These are phyloP conservation scores for Gavia stellata DNA, from an alignment of 2,113 vertebrate genomes.

Conservation along the genomic window DNA sequence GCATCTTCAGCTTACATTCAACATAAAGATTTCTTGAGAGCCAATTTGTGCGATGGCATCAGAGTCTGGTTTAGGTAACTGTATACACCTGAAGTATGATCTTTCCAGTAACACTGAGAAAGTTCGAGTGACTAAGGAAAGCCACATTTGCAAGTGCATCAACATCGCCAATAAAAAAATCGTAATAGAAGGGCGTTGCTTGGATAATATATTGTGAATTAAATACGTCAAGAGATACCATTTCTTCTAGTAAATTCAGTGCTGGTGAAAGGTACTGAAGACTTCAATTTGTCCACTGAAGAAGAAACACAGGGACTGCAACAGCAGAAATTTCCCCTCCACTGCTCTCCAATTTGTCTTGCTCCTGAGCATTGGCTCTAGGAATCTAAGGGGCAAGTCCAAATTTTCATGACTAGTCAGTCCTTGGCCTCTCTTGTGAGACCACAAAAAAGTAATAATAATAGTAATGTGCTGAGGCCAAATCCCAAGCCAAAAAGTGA, in stretches of 20 bases:
- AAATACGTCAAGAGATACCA: neutral
- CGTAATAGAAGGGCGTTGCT: neutral
- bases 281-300: neutral
- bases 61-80: neutral
- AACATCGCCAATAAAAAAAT: neutral
- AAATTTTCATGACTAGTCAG: neutral
- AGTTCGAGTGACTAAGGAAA: neutral
- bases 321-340: neutral
- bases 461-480: neutral
- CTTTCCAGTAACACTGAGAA: neutral
- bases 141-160: neutral
- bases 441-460: neutral
- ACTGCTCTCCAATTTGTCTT: neutral
- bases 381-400: neutral
- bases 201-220: neutral
- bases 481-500: neutral
- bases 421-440: neutral
- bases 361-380: neutral
- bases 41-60: neutral
- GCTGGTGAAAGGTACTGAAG: conserved; percentile 1
- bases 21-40: neutral
- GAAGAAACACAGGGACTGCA: neutral
- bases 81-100: neutral
- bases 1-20: conserved; percentile 27
- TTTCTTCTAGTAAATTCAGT: neutral